A percentile compares a stretch with the other conserved stretches of the same genome.
Conservation (phyloP, 2,113 vertebrate species). For the Anolis sagrei region DNA sequence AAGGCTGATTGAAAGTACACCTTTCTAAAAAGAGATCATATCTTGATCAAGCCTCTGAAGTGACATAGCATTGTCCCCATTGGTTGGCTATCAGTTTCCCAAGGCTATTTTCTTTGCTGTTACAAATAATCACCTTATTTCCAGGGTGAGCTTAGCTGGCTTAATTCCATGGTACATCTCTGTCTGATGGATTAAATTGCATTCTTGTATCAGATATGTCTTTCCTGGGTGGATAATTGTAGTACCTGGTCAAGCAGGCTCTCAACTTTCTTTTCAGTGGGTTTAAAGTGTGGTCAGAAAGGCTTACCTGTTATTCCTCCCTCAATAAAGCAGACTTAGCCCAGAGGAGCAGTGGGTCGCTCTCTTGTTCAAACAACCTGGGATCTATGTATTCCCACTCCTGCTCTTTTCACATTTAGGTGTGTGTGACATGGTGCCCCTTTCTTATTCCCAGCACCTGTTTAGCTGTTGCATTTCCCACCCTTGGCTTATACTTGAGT, state of each 20-base stretch:
- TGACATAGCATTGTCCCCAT: constrained; percentile 29
- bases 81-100: constrained; percentile 50
- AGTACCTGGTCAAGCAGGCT: constrained; percentile 53
- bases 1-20: background rate
- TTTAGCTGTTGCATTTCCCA: too few species aligned
- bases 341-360: background rate
- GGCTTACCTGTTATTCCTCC: background rate
- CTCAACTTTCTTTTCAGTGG: constrained; percentile 12
- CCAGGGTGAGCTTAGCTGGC: constrained; percentile 13
- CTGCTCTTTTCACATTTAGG: background rate
- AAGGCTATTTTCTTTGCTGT: constrained; percentile 12
- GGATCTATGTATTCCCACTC: too few species aligned
- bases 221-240: background rate
- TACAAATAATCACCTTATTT: constrained; percentile 59
- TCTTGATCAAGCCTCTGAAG: constrained; percentile 50
- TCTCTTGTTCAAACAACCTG: background rate
- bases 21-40: constrained; percentile 54
- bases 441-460: background rate
- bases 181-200: constrained; percentile 57
- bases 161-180: constrained; percentile 29
- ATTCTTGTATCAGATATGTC: constrained; percentile 42
- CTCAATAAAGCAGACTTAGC: background rate
- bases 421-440: background rate
- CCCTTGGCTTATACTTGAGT: too few species aligned
- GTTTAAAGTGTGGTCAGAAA: constrained; percentile 31